A percentile compares a stretch with the other conserved stretches of the same genome.
Conservation (phyloP, 2,888 invertebrate species). For the Anaspis maculata region DNA sequence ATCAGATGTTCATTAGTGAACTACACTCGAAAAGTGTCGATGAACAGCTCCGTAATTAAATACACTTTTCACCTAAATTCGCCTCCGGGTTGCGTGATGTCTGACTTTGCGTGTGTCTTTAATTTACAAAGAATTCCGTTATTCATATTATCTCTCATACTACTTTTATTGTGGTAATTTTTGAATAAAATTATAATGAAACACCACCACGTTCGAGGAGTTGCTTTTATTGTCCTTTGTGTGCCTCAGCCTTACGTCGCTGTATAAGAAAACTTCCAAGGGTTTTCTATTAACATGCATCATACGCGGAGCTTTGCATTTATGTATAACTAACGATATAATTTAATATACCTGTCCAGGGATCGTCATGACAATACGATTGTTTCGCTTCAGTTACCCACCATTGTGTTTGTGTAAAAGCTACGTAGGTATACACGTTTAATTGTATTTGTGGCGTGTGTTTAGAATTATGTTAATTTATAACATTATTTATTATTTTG, state of each 20-base stretch:
- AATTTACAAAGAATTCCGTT: constrained; percentile 8
- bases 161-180: constrained; percentile 3
- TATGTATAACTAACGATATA: no score
- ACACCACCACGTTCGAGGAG: no score
- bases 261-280: no score
- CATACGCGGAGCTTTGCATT: no score
- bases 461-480: constrained; percentile 27
- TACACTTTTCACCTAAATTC: neutral
- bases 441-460: constrained; percentile 3
- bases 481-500: constrained; percentile 27
- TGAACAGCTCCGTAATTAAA: neutral
- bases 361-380: no score
- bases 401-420: no score
- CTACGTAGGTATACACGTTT: no score
- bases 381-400: no score
- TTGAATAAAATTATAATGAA: constrained; percentile 2
- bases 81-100: constrained; percentile 3
- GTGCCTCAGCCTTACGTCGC: no score
- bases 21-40: neutral
- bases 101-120: constrained; percentile 4
- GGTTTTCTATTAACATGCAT: no score
- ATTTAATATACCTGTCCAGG: no score
- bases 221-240: no score
- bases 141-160: constrained; percentile 1
- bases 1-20: neutral